Conservation (phyloP, 2,888 invertebrate genomes). For the Tetranychus piercei region DNA sequence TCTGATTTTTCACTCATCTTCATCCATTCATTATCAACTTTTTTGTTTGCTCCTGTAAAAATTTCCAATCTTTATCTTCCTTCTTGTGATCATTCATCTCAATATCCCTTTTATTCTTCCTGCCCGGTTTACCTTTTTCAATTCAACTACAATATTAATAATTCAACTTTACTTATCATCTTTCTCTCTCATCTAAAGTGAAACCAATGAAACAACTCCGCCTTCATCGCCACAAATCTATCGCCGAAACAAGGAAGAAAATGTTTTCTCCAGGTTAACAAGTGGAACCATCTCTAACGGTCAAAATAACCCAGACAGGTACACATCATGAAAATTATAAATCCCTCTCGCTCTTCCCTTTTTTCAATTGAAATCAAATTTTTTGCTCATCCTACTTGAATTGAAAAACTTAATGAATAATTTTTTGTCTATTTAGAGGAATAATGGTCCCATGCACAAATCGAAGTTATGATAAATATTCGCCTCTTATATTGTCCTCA, state of each 20-base stretch:
- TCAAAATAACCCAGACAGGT: slow-evolving; percentile 30
- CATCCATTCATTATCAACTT: not conserved
- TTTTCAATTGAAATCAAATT: not conserved
- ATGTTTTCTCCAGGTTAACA: slow-evolving; percentile 56
- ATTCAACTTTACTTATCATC: not conserved
- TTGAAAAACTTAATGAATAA: too few species aligned
- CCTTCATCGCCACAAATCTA: slow-evolving; percentile 42
- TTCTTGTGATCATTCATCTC: not conserved
- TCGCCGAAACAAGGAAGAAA: slow-evolving; percentile 41
- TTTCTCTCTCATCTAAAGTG: not conserved
- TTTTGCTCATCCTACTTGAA: not conserved
- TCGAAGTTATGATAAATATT: slow-evolving; percentile 29
- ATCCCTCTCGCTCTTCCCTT: not conserved
- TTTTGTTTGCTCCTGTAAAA: slow-evolving; percentile 2
- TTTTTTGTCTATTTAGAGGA: slow-evolving; percentile 22
- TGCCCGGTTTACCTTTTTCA: not conserved
- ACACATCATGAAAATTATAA: not conserved
- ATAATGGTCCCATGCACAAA: slow-evolving; percentile 26
- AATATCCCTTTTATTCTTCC: not conserved
- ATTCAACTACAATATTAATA: not conserved
- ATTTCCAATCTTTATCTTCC: not conserved
- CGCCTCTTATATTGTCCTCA: slow-evolving; percentile 52
- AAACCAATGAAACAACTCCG: slow-evolving; percentile 33
- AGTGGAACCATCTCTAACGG: slow-evolving; percentile 39
- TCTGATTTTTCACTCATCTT: not conserved